Base-by-base conservation (phyloP, 2,113 vertebrate species). In the Nymphicus hollandicus region DNA sequence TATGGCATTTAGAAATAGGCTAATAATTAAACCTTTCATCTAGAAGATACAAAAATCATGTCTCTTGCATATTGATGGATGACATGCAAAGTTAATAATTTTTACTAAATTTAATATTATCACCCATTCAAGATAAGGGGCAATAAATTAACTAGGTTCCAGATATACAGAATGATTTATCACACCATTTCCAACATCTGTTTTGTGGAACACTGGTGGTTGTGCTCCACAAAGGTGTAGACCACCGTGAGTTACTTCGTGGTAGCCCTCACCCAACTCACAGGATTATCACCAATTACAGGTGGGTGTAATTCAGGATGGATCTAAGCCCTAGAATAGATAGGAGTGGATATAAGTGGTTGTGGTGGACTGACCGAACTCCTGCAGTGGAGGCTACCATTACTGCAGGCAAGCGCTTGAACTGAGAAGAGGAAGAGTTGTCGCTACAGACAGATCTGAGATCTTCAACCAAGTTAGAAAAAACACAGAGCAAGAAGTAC, bases 311-410 rank as follows among this genome's bases (percentile, higher is more conserved):
- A 29, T 4, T 22, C 71, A 70, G 86, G 35, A 8, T 15, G 31
- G 29, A 14, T n/a, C 78, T 17, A 27, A 6, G 4, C 20, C n/a
- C 27, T 3, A 0, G 3, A 22, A 31, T 0, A 17, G 31, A 11
- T 3, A 55, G 23, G 18, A 60, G 9, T 8, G 25, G n/a, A 17
- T 13, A 16, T 4, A 29, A 27, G 50, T 13, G 43, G 43, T 14
- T 43, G 52, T 9, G 15, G 9, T 6, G 50, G 56, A 20, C 14
- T 74, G 60, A 27, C n/a, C 13, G 6, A 20, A 17, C 18, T 64
- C 49, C 56, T 55, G 33, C 27, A 47, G 29, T 7, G 33, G 52
- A 37, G 35, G 17, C n/a, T 19, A 1, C 15, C 25, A 2, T 7
- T 24, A 22, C 35, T 4, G 19, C 64, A 70, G n/a, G 41, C 10